A percentile compares a stretch with the other conserved stretches of the same genome.
These are phyloP conservation scores for Ceratina calcarata DNA, from an alignment of 1,140 invertebrate genomes.

Conservation along the genomic window DNA sequence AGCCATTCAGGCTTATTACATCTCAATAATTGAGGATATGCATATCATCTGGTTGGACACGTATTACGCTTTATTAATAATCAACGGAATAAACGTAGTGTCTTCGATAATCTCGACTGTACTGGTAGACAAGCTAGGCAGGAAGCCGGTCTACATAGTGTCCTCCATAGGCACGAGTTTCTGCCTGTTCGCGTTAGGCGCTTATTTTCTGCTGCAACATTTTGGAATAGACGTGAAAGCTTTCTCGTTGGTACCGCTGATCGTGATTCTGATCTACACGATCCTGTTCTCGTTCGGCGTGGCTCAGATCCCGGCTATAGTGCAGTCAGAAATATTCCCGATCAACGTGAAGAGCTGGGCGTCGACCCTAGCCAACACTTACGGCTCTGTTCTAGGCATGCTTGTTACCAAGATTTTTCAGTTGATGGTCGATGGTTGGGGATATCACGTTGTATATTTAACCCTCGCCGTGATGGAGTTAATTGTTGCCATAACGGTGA, in stretches of 20 bases:
- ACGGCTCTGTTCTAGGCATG: slow-evolving; percentile 85
- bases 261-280: slow-evolving; percentile 83
- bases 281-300: slow-evolving; percentile 84
- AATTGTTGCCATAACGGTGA: slow-evolving; percentile 79
- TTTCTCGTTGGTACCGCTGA: slow-evolving; percentile 78
- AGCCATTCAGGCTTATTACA: neutral
- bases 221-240: neutral
- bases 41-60: too few species aligned
- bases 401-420: slow-evolving; percentile 86
- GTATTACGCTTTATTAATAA: too few species aligned
- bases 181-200: too few species aligned
- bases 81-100: too few species aligned
- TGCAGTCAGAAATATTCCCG: slow-evolving; percentile 87
- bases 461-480: slow-evolving; percentile 83
- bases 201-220: neutral
- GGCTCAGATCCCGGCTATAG: slow-evolving; percentile 85
- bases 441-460: slow-evolving; percentile 85
- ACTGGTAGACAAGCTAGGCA: too few species aligned
- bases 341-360: slow-evolving; percentile 84
- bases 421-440: slow-evolving; percentile 81
- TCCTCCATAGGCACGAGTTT: too few species aligned
- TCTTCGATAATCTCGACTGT: too few species aligned
- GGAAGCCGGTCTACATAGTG: too few species aligned
- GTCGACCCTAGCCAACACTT: slow-evolving; percentile 84
- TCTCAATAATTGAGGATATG: neutral